Evolutionary conservation across 37 sponge, comb jelly and placozoan species (phyloP).

Genomic region (Ianthella basta): DNA sequence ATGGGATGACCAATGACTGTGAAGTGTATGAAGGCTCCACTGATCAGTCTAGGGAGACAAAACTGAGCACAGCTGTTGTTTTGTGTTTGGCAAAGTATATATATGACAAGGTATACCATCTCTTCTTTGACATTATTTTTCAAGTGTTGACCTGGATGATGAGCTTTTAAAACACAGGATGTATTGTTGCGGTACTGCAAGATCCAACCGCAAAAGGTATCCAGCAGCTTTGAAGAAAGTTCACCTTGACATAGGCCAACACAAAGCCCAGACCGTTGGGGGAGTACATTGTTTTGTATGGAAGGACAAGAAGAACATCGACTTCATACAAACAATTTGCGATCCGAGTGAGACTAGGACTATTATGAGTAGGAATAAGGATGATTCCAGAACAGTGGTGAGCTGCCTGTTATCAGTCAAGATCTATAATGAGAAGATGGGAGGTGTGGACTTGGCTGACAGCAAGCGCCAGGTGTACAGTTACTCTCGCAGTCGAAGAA

Average conservation of each 20-base stretch:
- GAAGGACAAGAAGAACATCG: conserved; percentile 12
- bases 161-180: neutral
- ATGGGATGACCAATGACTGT: neutral
- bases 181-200: neutral
- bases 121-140: conserved; percentile 8
- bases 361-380: neutral
- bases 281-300: conserved; percentile 13
- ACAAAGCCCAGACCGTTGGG: neutral
- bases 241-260: neutral
- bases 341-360: neutral
- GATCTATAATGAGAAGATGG: conserved; percentile 11
- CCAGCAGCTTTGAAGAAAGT: neutral
- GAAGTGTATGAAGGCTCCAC: neutral
- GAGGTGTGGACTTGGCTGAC: conserved; percentile 30
- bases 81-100: neutral
- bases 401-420: conserved; percentile 8
- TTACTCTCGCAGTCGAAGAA: neutral
- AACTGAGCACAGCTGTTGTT: neutral
- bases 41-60: neutral
- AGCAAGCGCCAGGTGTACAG: neutral
- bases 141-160: neutral
- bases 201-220: neutral
- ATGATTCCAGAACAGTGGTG: neutral
- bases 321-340: neutral
- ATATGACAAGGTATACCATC: neutral